These are phyloP conservation scores for Gonocerus acuteangulatus DNA, from an alignment of 2,888 invertebrate genomes.

Conservation along the genomic window DNA sequence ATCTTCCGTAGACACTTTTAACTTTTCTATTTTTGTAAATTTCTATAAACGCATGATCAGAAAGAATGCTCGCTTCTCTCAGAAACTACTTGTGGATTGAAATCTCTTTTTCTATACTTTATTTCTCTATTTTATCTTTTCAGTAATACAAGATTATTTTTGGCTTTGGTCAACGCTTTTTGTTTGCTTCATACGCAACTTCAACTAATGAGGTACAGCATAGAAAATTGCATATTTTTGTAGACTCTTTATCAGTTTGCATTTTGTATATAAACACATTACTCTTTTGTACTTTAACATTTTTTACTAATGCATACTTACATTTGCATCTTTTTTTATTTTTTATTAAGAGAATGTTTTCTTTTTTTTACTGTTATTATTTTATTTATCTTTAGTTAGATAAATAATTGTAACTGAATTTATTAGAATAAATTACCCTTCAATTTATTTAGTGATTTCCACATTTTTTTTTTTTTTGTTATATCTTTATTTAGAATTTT, in stretches of 20 bases:
- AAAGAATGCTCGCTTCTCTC: neutral
- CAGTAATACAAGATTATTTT: conserved; percentile 29
- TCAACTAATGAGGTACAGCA: conserved; percentile 31
- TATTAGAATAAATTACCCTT: too few relatives aligned
- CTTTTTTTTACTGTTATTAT: too few relatives aligned
- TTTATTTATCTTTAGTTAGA: too few relatives aligned
- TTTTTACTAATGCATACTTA: too few relatives aligned
- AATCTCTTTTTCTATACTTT: neutral
- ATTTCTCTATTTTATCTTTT: conserved; percentile 11
- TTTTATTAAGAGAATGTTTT: too few relatives aligned
- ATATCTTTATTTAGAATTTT: too few relatives aligned
- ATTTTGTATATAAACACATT: conserved; percentile 7
- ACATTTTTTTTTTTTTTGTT: too few relatives aligned
- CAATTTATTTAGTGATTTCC: too few relatives aligned
- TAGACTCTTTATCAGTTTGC: neutral
- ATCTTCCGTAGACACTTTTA: too few relatives aligned
- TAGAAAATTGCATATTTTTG: conserved; percentile 15
- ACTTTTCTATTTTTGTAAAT: too few relatives aligned
- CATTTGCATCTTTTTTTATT: too few relatives aligned
- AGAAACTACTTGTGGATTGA: neutral
- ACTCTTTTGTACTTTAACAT: neutral
- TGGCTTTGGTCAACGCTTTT: conserved; percentile 33
- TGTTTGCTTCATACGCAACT: conserved; percentile 26
- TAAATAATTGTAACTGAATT: too few relatives aligned
- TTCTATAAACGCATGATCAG: neutral